Base-by-base conservation (phyloP, 1,140 invertebrate species). In the Forficula auricularia region DNA sequence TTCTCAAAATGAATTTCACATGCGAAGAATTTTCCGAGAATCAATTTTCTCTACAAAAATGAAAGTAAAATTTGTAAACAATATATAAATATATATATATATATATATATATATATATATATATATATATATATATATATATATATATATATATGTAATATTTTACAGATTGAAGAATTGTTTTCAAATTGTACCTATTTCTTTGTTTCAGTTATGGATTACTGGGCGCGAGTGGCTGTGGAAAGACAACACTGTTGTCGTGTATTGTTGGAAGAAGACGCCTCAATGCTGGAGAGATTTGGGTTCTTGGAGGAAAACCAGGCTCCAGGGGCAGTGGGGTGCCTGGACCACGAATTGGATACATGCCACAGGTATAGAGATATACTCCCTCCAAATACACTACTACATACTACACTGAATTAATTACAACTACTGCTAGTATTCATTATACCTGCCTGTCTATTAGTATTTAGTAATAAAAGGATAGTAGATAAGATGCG, bases 231-330 rank as follows among this genome's bases (percentile, higher is more conserved):
- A 88, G 80, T 44, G 85, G 85, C 13, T 84, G 81, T 57, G 79
- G 81, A 2, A 84, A 88, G 66, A 84, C 81, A 0, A 91, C 87
- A 0, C 63, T 91, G 2, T 66, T 92, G 1, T 82, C 82, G 4
- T 90, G 85, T 56, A 83, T 90, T 42, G 85, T 91, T 0, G 87
- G 85, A 10, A 66, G 83, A 47, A 65, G 83, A 42, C 67, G 79
- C 50, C 64, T 90, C 32, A 82, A 88, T 57, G 73, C 74, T 3
- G 86, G 88, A 2, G 78, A 85, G 51, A 84, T 91, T 39, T 82
- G 77, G 70, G 82, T 91, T 1, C 70, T 89, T 14, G 86, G 86
- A 3, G 81, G 81, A 34, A 75, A 74, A 52, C 87, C 87, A 1
- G 85, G 85, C 0, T 79, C 80, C 8, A 66, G 51, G 36, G 62